A percentile compares a stretch with the other conserved stretches of the same genome.
phyloP scores from a whole-genome alignment of 2,888 invertebrate species.

The Phrixothrix hirtus region DNA sequence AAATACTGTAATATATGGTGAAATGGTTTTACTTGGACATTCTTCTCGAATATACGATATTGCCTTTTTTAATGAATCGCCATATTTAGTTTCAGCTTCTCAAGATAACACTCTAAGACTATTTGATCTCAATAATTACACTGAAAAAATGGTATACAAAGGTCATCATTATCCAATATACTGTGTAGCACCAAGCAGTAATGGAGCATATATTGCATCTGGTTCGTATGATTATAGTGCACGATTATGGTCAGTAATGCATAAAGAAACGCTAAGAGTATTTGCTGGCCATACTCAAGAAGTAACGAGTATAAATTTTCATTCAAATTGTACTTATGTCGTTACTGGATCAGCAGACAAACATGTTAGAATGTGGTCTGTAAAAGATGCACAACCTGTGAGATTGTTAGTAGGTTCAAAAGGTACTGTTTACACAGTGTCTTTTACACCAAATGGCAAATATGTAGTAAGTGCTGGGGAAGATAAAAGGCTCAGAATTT shows the following conservation, averaged over 20 bases:
- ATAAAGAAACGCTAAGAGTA: slow-evolving; percentile 79
- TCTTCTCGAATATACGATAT: slow-evolving; percentile 47
- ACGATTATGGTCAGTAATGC: slow-evolving; percentile 73
- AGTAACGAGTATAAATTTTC: slow-evolving; percentile 87
- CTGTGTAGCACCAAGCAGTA: slow-evolving; percentile 74
- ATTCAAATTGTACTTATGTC: slow-evolving; percentile 88
- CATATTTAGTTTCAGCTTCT: slow-evolving; percentile 46
- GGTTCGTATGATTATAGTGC: slow-evolving; percentile 82
- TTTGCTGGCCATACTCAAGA: slow-evolving; percentile 88
- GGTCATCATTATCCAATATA: slow-evolving; percentile 91
- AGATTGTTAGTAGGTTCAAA: slow-evolving; percentile 80
- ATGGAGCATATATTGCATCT: slow-evolving; percentile 73
- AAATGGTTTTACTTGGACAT: slow-evolving; percentile 44
- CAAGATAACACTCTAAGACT: slow-evolving; percentile 49
- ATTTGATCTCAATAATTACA: slow-evolving; percentile 44
- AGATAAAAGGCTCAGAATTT: slow-evolving; percentile 70
- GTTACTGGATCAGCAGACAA: slow-evolving; percentile 91
- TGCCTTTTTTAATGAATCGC: slow-evolving; percentile 41
- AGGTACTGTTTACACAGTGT: slow-evolving; percentile 72
- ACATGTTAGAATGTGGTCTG: slow-evolving; percentile 84
- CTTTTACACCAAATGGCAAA: slow-evolving; percentile 84
- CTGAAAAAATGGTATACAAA: slow-evolving; percentile 53
- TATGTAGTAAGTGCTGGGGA: slow-evolving; percentile 84
- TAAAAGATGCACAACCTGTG: slow-evolving; percentile 79
- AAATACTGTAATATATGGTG: slow-evolving; percentile 31